Percentiles rank a stretch among this genome's conserved stretches.
Conservation (phyloP, 2,113 vertebrate genomes). For the Rhinopithecus roxellana region DNA sequence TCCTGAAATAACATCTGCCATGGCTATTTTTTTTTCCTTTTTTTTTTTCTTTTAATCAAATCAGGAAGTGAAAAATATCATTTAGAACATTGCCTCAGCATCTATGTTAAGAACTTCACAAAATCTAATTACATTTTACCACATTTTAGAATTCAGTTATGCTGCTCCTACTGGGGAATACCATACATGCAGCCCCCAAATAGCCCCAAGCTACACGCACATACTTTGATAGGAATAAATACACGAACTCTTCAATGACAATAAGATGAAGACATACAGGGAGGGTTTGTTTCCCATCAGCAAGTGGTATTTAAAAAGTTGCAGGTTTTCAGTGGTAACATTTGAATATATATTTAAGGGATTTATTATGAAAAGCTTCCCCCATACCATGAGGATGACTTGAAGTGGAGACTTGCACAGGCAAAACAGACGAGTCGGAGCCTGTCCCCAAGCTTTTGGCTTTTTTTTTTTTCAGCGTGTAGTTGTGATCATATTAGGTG, state of each 20-base stretch:
- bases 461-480: neutral
- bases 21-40: neutral
- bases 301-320: neutral
- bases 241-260: neutral
- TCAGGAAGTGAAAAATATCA: neutral
- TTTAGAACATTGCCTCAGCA: neutral
- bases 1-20: neutral
- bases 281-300: neutral
- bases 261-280: neutral
- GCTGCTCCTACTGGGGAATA: neutral
- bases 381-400: neutral
- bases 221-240: neutral
- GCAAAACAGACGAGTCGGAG: accelerated
- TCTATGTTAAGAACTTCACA: neutral
- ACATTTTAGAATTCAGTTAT: neutral
- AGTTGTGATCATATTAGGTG: neutral
- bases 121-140: constrained; percentile 7
- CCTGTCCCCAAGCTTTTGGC: neutral
- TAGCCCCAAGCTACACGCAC: neutral
- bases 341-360: neutral
- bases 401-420: neutral
- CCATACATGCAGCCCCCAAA: neutral
- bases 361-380: neutral
- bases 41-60: neutral
- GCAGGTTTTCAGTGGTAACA: neutral